These are phyloP conservation scores for Ennomos fuscantarius DNA, from an alignment of 2,888 invertebrate species.

Conservation along the genomic window DNA sequence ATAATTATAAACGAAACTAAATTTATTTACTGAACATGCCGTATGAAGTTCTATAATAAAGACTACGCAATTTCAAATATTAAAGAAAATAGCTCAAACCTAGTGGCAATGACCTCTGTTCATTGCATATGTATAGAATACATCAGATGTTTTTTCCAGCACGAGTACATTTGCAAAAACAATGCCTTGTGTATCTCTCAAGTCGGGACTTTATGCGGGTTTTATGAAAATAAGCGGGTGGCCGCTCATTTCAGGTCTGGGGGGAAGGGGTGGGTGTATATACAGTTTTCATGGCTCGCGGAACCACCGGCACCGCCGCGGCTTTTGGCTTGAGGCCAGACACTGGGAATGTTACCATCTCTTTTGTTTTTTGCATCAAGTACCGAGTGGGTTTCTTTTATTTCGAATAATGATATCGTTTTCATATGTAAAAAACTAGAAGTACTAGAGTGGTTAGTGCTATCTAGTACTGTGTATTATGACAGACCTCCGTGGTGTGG, in stretches of 20 bases:
- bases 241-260: conserved; percentile 79
- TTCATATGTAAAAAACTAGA: not conserved
- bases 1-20: too few relatives aligned
- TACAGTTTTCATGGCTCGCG: conserved; percentile 74
- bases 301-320: conserved; percentile 62
- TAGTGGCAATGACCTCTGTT: conserved; percentile 1
- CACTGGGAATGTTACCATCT: conserved; percentile 60
- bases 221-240: conserved; percentile 83
- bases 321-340: conserved; percentile 75
- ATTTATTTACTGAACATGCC: too few relatives aligned
- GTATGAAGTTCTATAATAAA: too few relatives aligned
- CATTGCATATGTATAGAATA: conserved; percentile 1
- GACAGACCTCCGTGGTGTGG: too few relatives aligned
- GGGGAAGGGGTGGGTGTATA: conserved; percentile 62
- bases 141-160: conserved; percentile 44
- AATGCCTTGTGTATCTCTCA: conserved; percentile 67
- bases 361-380: conserved; percentile 65
- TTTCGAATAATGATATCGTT: conserved; percentile 16
- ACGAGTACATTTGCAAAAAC: conserved; percentile 55
- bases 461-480: too few relatives aligned
- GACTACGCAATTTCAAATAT: too few relatives aligned
- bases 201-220: conserved; percentile 71
- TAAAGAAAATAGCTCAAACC: not conserved
- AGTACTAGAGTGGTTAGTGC: not conserved
- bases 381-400: conserved; percentile 38